Evolutionary conservation across 2,113 vertebrate genomes (phyloP), one percentile per base, ranked within the genome.

Genomic region (Narcine bancroftii): DNA sequence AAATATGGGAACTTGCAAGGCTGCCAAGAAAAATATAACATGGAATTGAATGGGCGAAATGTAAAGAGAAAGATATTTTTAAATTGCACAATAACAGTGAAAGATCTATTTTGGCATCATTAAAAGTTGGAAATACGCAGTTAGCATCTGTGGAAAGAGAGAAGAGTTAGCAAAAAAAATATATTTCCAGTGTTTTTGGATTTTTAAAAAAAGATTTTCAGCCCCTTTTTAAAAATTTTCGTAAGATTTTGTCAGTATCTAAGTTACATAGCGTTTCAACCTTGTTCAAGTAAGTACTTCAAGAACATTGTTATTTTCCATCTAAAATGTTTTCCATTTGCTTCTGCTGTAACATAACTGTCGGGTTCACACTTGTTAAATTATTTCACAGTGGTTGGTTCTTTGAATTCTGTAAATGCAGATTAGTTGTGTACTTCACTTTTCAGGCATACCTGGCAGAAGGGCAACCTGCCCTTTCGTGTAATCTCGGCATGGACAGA

Each of bases 401-500:
- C 81, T 87, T 69, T 69, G 15, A 24, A 47, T 71, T 91, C 65
- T 26, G 89, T 91, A 66, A 71, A 91, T 69, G 36, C 26, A 45
- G 39, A 21, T 91, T 69, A 91, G 65, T 66, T 69, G 65, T 71
- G 26, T 24, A 19, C 24, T 91, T 69, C 13, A 1, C 26, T 47
- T 69, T 91, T 24, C 39, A 92, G n/a, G 53, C 92, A 92, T 7
- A 9, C 42, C 29, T 71, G 92, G 92, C 92, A 92, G 42, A 92
- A 39, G 24, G n/a, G 92, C 92, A 79, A 92, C 92, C 47, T 92
- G 92, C 39, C 92, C 92, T 89, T 92, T 92, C 10, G 92, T 17
- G 56, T 92, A 92, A 65, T 92, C 92, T 65, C 92, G 92, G 69
- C 92, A 92, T 39, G 92, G 92, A 85, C 92, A 92, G 33, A 92